Conservation (phyloP, 1,140 invertebrate genomes). For the Drosophila ficusphila region DNA sequence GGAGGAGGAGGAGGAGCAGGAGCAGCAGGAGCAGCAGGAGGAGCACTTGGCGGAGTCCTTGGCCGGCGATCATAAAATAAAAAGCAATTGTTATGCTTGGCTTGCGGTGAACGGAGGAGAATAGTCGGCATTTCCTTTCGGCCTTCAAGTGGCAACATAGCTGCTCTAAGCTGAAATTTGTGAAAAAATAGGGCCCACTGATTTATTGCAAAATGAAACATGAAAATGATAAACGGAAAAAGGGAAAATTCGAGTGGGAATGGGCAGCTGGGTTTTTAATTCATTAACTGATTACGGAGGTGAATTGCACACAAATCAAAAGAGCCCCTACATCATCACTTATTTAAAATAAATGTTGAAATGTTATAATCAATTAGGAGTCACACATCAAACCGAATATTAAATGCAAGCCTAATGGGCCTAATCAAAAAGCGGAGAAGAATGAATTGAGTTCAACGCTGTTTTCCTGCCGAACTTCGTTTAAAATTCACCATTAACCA, state of each 20-base stretch:
- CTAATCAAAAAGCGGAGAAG: not conserved
- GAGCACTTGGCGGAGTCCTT: not conserved
- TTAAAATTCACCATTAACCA: slow-evolving; percentile 31
- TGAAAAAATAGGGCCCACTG: not conserved
- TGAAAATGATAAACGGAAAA: slow-evolving; percentile 23
- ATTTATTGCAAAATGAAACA: slow-evolving; percentile 14
- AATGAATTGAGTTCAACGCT: slow-evolving; percentile 1
- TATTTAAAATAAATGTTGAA: slow-evolving; percentile 23
- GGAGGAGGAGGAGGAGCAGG: not conserved
- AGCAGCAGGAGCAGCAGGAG: not conserved
- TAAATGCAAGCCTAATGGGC: slow-evolving; percentile 12
- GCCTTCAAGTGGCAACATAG: no score
- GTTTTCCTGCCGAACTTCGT: not conserved
- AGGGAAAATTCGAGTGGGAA: not conserved
- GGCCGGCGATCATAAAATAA: slow-evolving; percentile 43
- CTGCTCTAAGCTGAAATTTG: slow-evolving; percentile 5
- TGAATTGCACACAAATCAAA: slow-evolving; percentile 4
- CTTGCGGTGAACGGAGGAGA: slow-evolving; percentile 21
- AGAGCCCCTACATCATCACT: not conserved
- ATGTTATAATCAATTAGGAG: slow-evolving; percentile 23
- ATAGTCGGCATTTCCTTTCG: no score
- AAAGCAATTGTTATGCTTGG: slow-evolving; percentile 58
- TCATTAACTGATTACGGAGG: slow-evolving; percentile 34
- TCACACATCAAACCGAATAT: slow-evolving; percentile 18
- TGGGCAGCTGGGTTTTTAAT: slow-evolving; percentile 18